Percentiles rank a stretch among this genome's conserved stretches.
phyloP scores from a whole-genome alignment of 37 sponge, comb jelly and placozoan species.

The Lycopodina hypogea region DNA sequence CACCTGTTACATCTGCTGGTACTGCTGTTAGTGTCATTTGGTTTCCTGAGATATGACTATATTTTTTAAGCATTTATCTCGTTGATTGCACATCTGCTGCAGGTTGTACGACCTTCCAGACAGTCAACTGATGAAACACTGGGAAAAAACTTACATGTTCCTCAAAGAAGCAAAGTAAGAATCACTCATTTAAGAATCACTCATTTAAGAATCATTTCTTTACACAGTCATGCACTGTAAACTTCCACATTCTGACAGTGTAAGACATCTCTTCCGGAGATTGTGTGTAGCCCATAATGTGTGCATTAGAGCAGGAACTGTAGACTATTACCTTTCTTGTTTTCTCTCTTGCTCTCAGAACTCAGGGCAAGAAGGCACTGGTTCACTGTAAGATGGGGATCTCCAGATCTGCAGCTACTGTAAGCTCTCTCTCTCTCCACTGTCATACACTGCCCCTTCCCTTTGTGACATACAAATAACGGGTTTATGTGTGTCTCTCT shows the following conservation, averaged over 20 bases:
- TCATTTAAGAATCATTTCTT: no score
- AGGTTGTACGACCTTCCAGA: constrained; percentile 84
- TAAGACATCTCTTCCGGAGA: no score
- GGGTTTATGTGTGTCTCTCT: background rate
- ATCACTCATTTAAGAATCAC: no score
- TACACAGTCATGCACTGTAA: no score
- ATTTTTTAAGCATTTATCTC: no score
- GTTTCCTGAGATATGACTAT: background rate
- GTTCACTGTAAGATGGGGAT: constrained; percentile 97
- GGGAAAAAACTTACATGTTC: constrained; percentile 95
- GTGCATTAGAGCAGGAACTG: no score
- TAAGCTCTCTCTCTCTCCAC: constrained; percentile 53
- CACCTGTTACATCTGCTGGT: constrained; percentile 3
- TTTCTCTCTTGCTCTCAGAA: constrained; percentile 21
- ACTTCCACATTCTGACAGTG: no score
- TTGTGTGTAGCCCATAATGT: no score
- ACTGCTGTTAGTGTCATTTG: background rate
- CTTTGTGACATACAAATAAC: background rate
- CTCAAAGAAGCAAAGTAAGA: constrained; percentile 88
- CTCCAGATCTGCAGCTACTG: constrained; percentile 95
- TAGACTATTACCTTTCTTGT: no score
- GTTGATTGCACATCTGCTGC: background rate
- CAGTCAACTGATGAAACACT: constrained; percentile 89
- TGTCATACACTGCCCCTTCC: background rate
- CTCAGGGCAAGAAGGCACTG: constrained; percentile 57